Evolutionary conservation across 2,888 invertebrate genomes (phyloP).

Genomic region (Lamproptera curius): DNA sequence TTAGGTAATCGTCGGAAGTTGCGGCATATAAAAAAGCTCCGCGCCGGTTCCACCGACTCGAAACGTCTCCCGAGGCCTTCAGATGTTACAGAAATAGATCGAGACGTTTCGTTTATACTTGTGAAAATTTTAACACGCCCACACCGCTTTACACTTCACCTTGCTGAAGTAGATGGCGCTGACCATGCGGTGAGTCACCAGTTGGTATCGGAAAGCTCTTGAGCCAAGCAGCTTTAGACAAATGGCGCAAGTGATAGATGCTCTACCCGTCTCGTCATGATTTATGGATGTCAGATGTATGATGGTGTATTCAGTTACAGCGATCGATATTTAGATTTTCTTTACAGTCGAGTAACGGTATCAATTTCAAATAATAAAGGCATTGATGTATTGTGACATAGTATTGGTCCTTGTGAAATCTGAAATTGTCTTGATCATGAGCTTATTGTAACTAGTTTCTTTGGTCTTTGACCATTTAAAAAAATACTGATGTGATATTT

Average conservation of each 20-base stretch:
- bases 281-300: conserved; percentile 22
- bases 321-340: no score
- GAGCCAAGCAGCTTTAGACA: conserved; percentile 22
- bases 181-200: conserved; percentile 59
- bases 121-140: conserved; percentile 68
- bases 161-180: conserved; percentile 71
- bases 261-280: conserved; percentile 3
- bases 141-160: conserved; percentile 62
- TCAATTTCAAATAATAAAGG: no score
- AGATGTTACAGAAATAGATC: conserved; percentile 64
- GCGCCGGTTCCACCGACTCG: conserved; percentile 33
- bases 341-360: no score
- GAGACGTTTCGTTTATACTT: conserved; percentile 71
- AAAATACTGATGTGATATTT: no score
- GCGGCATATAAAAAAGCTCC: conserved; percentile 47
- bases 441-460: no score
- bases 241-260: conserved; percentile 18
- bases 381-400: no score
- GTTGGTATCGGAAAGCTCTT: conserved; percentile 28
- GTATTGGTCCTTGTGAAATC: no score
- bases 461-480: no score
- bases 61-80: conserved; percentile 64
- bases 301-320: no score
- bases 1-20: conserved; percentile 64
- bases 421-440: no score